These are phyloP conservation scores for Zoroaster sp. DNA, from an alignment of 53 echinoderm and acorn worm species.

Conservation along the genomic window DNA sequence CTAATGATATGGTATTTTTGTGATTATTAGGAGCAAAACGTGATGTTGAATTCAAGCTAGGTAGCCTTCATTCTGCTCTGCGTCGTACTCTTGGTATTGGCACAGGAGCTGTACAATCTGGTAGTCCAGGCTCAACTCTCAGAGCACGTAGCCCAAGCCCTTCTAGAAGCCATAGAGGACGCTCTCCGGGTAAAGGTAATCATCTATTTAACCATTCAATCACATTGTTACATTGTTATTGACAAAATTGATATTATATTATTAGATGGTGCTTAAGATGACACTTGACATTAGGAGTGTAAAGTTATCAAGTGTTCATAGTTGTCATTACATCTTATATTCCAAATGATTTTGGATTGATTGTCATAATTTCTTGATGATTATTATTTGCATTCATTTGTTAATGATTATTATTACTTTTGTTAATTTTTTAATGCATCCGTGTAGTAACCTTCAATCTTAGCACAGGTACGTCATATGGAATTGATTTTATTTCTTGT, in stretches of 20 bases:
- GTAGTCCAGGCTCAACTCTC: constrained; percentile 58
- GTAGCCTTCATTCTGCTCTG: constrained; percentile 84
- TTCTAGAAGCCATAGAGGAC: constrained; percentile 60
- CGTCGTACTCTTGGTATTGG: constrained; percentile 94
- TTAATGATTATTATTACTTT: neutral
- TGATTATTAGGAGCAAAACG: constrained; percentile 77
- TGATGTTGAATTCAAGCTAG: constrained; percentile 95
- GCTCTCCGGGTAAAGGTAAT: constrained; percentile 92
- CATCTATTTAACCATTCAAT: neutral
- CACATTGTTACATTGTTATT: neutral
- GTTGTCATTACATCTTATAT: too few relatives aligned
- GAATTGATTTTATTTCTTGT: neutral
- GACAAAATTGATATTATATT: neutral
- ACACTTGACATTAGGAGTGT: too few relatives aligned
- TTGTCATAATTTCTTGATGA: neutral
- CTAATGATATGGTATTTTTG: too few relatives aligned
- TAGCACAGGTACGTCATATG: constrained; percentile 9
- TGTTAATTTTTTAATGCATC: constrained; percentile 26
- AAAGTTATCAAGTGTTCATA: too few relatives aligned
- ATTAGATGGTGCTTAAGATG: too few relatives aligned
- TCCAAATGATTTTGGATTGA: too few relatives aligned
- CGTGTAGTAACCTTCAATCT: constrained; percentile 42
- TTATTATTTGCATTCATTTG: too few relatives aligned
- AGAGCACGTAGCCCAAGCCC: constrained; percentile 88
- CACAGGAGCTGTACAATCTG: constrained; percentile 63